Base-by-base conservation (phyloP, 2,888 invertebrate species). In the Chymomyza amoena region DNA sequence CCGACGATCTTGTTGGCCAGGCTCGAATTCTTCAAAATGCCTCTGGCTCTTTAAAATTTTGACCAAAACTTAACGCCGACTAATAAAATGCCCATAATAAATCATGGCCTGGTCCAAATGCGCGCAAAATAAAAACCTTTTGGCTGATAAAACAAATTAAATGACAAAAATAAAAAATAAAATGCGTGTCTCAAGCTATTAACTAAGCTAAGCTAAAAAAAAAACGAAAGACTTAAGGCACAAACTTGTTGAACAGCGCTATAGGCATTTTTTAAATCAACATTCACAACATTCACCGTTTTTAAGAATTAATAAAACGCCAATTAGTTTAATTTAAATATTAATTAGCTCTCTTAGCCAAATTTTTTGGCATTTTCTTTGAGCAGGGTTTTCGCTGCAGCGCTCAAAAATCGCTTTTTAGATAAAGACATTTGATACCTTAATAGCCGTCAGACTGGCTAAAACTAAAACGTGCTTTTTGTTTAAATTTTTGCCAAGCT, bases 11-110 rank as follows among this genome's bases (percentile, higher is more conserved):
- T 32, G 32, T 32, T 32, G 32, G 32, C 32, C 32, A 32, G 32
- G 32, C 32, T 45, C 39, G 39, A 45, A 45, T 45, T 10, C 16
- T 54, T n/a, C 9, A 54, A 18, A 54, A 18, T 18, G 9, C 18
- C 54, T 54, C 9, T 9, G 16, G 54, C 54, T n/a, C 39, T 45
- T 45, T 75, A 15, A 73, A 61, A 50, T 28, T 32, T 32, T 32
- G 32, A 9, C 32, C 75, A 61, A 64, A 64, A 74, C 75, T 64
- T 69, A 72, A 61, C 75, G 66, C 72, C 10, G 25, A n/a, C 72
- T 72, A 78, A 83, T 83, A 70, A 82, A 83, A 85, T 75, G 78
- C 67, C 72, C 52, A 78, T 45, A 57, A 57, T 80, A 72, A 72
- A 72, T 70, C n/a, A 13, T 20, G 51, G 62, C n/a, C 65, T 61